These are phyloP conservation scores for Campylomormyrus numenius DNA, from an alignment of 2,113 vertebrate species.

Conservation along the genomic window DNA sequence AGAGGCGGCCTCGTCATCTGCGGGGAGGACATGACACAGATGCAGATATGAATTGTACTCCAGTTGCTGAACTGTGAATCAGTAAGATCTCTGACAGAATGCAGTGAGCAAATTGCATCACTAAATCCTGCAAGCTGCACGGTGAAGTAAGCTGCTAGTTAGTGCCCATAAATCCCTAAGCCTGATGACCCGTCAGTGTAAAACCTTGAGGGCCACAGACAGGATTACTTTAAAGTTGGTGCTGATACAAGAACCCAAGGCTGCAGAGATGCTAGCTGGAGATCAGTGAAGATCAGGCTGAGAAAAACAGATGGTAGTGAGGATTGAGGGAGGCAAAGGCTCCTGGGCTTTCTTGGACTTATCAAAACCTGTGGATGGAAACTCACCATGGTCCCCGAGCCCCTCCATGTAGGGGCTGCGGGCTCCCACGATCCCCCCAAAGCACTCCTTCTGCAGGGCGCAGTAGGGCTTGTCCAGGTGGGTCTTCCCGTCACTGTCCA, in stretches of 20 bases:
- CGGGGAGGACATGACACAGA: background rate
- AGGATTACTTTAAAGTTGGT: background rate
- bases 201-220: background rate
- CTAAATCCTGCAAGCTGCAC: background rate
- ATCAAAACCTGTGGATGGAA: background rate
- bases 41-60: background rate
- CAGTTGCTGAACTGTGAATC: background rate
- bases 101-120: background rate
- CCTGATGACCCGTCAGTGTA: background rate
- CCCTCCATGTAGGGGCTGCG: slow-evolving; percentile 91
- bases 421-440: slow-evolving; percentile 92
- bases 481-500: slow-evolving; percentile 92
- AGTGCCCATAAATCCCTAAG: background rate
- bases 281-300: background rate
- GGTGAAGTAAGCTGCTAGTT: background rate
- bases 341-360: background rate
- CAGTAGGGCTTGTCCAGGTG: slow-evolving; percentile 93
- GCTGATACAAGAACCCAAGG: background rate
- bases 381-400: slow-evolving; percentile 77
- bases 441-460: slow-evolving; percentile 94
- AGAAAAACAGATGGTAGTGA: background rate
- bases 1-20: slow-evolving; percentile 88
- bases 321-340: background rate
- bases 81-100: background rate
- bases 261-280: background rate